These are phyloP conservation scores for Lottia gigantea DNA, from an alignment of 2,888 invertebrate genomes.

Conservation along the genomic window DNA sequence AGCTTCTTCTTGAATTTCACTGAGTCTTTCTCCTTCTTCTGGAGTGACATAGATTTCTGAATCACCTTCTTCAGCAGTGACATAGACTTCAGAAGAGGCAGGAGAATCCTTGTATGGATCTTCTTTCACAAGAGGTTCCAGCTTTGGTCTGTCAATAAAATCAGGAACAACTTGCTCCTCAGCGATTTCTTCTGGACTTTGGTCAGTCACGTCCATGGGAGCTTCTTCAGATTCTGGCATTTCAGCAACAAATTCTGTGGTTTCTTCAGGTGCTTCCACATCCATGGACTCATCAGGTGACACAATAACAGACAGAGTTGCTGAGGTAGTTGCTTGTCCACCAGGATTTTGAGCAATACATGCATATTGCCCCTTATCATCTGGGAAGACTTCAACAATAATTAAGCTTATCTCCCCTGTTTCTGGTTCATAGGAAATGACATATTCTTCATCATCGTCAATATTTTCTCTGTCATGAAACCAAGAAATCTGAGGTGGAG, in stretches of 20 bases:
- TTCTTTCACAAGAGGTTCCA: slow-evolving; percentile 47
- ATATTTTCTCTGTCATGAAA: slow-evolving; percentile 67
- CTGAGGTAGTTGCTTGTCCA: slow-evolving; percentile 85
- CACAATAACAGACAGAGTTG: slow-evolving; percentile 57
- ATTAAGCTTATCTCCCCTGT: slow-evolving; percentile 64
- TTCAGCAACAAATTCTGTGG: slow-evolving; percentile 14
- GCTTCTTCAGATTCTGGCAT: slow-evolving; percentile 19
- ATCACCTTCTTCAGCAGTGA: slow-evolving; percentile 28
- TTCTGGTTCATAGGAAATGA: slow-evolving; percentile 63
- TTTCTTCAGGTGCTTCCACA: slow-evolving; percentile 17
- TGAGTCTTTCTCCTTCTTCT: slow-evolving; percentile 11
- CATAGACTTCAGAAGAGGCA: slow-evolving; percentile 29
- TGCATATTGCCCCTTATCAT: slow-evolving; percentile 72
- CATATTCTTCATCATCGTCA: slow-evolving; percentile 66
- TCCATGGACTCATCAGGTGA: slow-evolving; percentile 43
- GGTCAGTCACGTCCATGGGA: slow-evolving; percentile 33
- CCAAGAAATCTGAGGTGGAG: slow-evolving; percentile 64
- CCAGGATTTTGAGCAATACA: slow-evolving; percentile 84
- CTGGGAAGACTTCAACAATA: slow-evolving; percentile 67
- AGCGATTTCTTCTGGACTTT: slow-evolving; percentile 38
- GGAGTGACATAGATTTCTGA: slow-evolving; percentile 34
- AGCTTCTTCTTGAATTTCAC: not conserved
- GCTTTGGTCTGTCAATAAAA: slow-evolving; percentile 47
- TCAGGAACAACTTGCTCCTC: slow-evolving; percentile 46
- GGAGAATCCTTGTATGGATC: slow-evolving; percentile 44